Conservation (phyloP, 2,797 vertebrate genomes). For the Poeciliopsis infans region DNA sequence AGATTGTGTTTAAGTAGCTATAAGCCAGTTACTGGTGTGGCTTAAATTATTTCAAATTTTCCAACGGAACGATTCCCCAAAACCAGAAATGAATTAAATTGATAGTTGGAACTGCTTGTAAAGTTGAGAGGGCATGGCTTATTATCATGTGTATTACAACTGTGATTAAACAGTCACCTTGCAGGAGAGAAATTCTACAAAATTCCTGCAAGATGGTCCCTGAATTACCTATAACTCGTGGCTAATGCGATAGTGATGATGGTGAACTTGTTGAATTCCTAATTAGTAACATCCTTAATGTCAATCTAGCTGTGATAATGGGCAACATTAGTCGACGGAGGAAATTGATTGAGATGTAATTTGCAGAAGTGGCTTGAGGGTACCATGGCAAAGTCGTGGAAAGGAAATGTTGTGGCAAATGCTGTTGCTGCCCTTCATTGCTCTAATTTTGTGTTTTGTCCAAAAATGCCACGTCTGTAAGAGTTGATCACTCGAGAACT, state of each 20-base stretch:
- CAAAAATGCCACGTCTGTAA: constrained; percentile 39
- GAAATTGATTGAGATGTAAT: constrained; percentile 22
- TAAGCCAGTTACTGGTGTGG: background rate
- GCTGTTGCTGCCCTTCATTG: constrained; percentile 37
- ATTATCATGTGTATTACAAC: background rate
- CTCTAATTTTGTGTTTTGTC: constrained; percentile 45
- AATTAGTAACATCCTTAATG: constrained; percentile 21
- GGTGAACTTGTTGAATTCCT: constrained; percentile 4
- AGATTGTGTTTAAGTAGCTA: background rate
- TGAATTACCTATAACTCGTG: constrained; percentile 10
- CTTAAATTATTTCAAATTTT: background rate
- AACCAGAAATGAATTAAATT: background rate
- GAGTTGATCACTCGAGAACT: constrained; percentile 19
- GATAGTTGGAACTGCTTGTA: background rate
- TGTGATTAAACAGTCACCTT: constrained; percentile 10
- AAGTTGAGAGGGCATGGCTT: background rate
- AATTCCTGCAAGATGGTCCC: background rate
- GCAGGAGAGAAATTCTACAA: constrained; percentile 4
- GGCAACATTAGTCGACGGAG: constrained; percentile 24
- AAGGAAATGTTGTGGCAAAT: constrained; percentile 40
- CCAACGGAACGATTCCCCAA: background rate
- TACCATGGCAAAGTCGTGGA: constrained; percentile 15
- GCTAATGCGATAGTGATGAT: constrained; percentile 12
- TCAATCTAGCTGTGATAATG: constrained; percentile 20
- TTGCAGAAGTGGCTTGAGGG: constrained; percentile 27